Evolutionary conservation across 2,113 vertebrate genomes (phyloP).

Genomic region (Campylomormyrus numenius): DNA sequence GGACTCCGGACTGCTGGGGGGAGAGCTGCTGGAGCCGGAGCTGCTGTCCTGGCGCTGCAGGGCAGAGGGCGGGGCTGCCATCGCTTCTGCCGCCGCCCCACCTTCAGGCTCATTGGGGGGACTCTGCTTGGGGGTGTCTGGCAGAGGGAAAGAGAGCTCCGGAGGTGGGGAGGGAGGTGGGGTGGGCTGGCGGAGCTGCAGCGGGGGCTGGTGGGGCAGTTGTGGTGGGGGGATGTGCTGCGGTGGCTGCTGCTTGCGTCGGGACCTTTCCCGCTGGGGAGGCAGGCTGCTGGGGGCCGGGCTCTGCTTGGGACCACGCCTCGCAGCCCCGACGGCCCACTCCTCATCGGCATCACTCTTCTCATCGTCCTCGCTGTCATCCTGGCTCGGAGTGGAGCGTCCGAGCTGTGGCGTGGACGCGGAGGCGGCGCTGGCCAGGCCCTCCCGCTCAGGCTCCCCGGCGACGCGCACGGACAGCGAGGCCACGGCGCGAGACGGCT

Average conservation of each 20-base stretch:
- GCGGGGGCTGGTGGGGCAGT: conserved; percentile 49
- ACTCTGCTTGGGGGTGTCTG: conserved; percentile 70
- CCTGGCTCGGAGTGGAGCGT: conserved; percentile 35
- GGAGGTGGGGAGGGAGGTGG: conserved; percentile 66
- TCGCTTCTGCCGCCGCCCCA: conserved; percentile 7
- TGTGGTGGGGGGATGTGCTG: conserved; percentile 64
- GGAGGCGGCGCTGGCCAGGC: conserved; percentile 43
- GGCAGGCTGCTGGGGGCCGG: conserved; percentile 39
- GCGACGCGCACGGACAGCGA: conserved; percentile 65
- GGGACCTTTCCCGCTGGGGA: conserved; percentile 44
- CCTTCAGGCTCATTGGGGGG: conserved; percentile 55
- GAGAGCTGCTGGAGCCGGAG: conserved; percentile 50
- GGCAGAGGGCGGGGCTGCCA: conserved; percentile 20
- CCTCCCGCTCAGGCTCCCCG: conserved; percentile 57
- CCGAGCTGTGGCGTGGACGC: conserved; percentile 54
- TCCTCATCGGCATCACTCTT: conserved; percentile 45
- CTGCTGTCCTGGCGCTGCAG: conserved; percentile 56
- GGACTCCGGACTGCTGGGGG: conserved; percentile 64
- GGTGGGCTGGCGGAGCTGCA: conserved; percentile 64
- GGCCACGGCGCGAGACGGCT: conserved; percentile 60
- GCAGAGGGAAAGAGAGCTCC: conserved; percentile 58
- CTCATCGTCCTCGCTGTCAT: conserved; percentile 52
- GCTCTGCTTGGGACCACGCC: conserved; percentile 31
- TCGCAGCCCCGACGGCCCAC: conserved; percentile 47
- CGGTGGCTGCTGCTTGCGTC: conserved; percentile 64